These are phyloP conservation scores for Bergia puertoricense DNA, from an alignment of 92 coral and sea anemone species.

Conservation along the genomic window DNA sequence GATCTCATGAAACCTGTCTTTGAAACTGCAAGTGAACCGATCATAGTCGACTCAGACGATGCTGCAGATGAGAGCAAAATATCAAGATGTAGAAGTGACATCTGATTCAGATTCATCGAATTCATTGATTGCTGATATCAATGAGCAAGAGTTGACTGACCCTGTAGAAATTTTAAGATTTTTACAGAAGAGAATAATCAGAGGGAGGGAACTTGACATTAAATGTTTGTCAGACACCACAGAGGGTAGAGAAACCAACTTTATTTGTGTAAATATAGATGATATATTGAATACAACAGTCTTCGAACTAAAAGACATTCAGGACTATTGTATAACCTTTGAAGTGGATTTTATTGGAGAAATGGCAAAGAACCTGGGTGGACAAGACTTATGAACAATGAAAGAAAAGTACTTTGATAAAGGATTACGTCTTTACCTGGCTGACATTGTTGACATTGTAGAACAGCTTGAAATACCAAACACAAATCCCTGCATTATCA, in stretches of 20 bases:
- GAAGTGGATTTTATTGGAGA: constrained; percentile 66
- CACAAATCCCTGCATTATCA: constrained; percentile 37
- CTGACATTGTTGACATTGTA: constrained; percentile 45
- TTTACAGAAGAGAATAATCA: constrained; percentile 28
- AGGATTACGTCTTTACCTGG: constrained; percentile 21
- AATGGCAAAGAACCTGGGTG: constrained; percentile 50
- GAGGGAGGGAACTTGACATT: constrained; percentile 34
- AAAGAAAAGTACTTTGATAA: constrained; percentile 41
- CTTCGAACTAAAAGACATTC: constrained; percentile 49
- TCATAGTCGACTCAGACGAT: background rate
- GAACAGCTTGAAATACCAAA: constrained; percentile 33
- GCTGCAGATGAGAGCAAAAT: background rate
- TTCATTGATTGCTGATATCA: background rate
- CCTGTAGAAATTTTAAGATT: constrained; percentile 55
- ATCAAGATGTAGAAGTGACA: constrained; percentile 29
- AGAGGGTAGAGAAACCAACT: constrained; percentile 56
- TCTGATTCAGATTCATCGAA: background rate
- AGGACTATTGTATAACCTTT: constrained; percentile 49
- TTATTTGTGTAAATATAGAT: constrained; percentile 54
- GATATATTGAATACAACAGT: constrained; percentile 51
- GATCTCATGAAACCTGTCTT: constrained; percentile 6
- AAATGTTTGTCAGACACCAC: background rate
- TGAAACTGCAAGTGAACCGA: constrained; percentile 19
- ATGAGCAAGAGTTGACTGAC: constrained; percentile 24
- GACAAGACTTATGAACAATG: constrained; percentile 33